Conservation (phyloP, 1,140 invertebrate species). For the Cotesia typhae region DNA sequence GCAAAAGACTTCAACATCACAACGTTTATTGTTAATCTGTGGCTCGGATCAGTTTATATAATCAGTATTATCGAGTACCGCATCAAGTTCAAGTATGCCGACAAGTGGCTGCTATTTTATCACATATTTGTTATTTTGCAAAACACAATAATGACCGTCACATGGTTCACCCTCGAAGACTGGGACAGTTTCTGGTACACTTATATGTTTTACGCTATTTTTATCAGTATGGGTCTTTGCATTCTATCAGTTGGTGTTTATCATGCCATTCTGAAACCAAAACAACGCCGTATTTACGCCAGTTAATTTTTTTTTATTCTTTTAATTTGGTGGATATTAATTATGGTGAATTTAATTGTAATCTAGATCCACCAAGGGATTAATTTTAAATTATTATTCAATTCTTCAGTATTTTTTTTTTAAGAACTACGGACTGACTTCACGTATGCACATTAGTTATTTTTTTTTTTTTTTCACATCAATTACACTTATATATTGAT, state of each 20-base stretch:
- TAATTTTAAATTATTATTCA: too few species aligned
- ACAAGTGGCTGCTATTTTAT: slow-evolving; percentile 73
- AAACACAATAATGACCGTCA: slow-evolving; percentile 71
- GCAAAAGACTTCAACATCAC: slow-evolving; percentile 67
- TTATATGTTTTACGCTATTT: slow-evolving; percentile 56
- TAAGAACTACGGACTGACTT: too few species aligned
- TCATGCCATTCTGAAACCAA: slow-evolving; percentile 58
- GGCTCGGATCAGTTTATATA: slow-evolving; percentile 75
- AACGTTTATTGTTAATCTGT: slow-evolving; percentile 70
- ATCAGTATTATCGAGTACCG: slow-evolving; percentile 80
- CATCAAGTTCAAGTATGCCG: slow-evolving; percentile 75
- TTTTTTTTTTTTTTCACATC: too few species aligned
- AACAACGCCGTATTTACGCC: slow-evolving; percentile 57
- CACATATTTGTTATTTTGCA: slow-evolving; percentile 72
- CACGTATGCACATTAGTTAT: too few species aligned
- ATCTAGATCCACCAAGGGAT: too few species aligned
- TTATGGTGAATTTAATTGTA: too few species aligned
- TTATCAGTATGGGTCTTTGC: slow-evolving; percentile 55
- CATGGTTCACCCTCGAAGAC: slow-evolving; percentile 70
- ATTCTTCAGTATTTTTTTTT: too few species aligned
- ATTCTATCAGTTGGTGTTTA: slow-evolving; percentile 56
- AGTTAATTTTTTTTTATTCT: slow-evolving; percentile 43
- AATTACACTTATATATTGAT: too few species aligned
- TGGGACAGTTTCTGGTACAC: slow-evolving; percentile 66
- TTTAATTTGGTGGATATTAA: too few species aligned